These are phyloP conservation scores for Acleris cristana DNA, from an alignment of 2,888 invertebrate species.

Conservation along the genomic window DNA sequence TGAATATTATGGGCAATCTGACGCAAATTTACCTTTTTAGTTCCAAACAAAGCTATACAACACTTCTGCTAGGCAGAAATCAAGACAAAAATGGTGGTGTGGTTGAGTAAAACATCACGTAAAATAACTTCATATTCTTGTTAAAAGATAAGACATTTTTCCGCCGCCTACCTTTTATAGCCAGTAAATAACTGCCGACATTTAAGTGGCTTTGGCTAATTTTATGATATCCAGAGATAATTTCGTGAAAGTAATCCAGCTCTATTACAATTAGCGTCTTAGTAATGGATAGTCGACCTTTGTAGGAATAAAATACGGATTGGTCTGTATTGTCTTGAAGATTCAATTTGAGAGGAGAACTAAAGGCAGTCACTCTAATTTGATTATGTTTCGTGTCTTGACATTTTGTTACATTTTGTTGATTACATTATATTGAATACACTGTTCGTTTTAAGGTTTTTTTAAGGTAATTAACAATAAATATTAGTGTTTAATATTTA, in stretches of 20 bases:
- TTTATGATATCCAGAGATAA: conserved; percentile 28
- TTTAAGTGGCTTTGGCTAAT: conserved; percentile 28
- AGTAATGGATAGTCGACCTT: conserved; percentile 8
- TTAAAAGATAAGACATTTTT: conserved; percentile 12
- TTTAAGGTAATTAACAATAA: too few relatives aligned
- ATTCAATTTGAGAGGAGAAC: neutral
- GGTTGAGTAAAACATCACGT: neutral
- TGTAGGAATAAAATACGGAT: neutral
- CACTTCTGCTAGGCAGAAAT: too few relatives aligned
- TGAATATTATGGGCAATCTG: too few relatives aligned
- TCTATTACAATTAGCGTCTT: conserved; percentile 17
- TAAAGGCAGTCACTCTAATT: too few relatives aligned
- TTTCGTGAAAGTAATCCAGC: conserved; percentile 25
- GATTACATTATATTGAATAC: too few relatives aligned
- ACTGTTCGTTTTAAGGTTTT: too few relatives aligned
- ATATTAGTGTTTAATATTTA: too few relatives aligned
- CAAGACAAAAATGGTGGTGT: too few relatives aligned
- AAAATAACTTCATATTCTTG: conserved; percentile 2
- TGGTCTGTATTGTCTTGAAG: neutral
- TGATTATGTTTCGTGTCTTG: too few relatives aligned
- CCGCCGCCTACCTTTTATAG: conserved; percentile 15
- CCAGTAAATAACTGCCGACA: conserved; percentile 16
- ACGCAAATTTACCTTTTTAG: too few relatives aligned
- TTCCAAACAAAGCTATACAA: too few relatives aligned
- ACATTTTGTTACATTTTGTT: too few relatives aligned